phyloP scores from a whole-genome alignment of 2,888 invertebrate genomes.

The Sarcophaga subvicina region DNA sequence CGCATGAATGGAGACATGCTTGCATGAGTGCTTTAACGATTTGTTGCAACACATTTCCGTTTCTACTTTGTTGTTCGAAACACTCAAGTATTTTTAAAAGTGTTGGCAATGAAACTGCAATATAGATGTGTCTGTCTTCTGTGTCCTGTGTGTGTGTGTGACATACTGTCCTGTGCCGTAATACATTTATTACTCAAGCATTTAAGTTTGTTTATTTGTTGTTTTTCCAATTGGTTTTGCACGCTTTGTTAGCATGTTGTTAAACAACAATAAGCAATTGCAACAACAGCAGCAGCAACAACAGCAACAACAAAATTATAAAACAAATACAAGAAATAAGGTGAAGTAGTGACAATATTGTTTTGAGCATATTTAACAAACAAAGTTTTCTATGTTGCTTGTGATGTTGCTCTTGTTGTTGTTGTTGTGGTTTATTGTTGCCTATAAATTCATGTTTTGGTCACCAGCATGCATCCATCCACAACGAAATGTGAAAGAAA shows the following conservation, averaged over 20 bases:
- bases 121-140: neutral
- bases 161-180: neutral
- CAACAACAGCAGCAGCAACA: neutral
- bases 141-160: neutral
- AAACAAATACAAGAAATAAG: constrained; percentile 34
- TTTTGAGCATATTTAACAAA: constrained; percentile 57
- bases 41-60: neutral
- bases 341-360: constrained; percentile 61
- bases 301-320: neutral
- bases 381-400: neutral
- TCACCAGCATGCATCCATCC: constrained; percentile 29
- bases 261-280: neutral
- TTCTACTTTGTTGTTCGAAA: neutral
- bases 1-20: neutral
- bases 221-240: neutral
- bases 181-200: neutral
- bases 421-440: constrained; percentile 22
- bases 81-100: neutral
- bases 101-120: neutral
- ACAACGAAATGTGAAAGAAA: neutral
- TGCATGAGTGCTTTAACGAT: neutral
- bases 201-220: neutral
- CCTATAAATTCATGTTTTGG: constrained; percentile 60
- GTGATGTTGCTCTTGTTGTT: too few relatives aligned
- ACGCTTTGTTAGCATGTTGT: constrained; percentile 30